Conservation (phyloP, 2,797 vertebrate species). For the Tachyglossus aculeatus region DNA sequence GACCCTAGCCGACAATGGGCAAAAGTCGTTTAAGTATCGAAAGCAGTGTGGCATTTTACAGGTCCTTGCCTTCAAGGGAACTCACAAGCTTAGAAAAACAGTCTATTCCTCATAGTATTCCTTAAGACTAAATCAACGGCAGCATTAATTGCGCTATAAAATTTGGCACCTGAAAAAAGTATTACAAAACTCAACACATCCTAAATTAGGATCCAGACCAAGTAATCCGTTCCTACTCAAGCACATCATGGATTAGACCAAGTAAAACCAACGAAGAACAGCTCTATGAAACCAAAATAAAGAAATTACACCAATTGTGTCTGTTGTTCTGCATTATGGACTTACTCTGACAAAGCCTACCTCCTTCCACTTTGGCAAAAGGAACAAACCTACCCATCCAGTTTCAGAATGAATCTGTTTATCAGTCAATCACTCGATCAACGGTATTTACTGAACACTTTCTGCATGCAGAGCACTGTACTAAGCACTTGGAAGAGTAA, state of each 20-base stretch:
- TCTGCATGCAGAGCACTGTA: too few species aligned
- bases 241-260: constrained; percentile 50
- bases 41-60: too few species aligned
- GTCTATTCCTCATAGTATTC: not conserved
- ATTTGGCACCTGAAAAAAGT: constrained; percentile 22
- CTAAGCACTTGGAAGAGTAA: too few species aligned
- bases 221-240: constrained; percentile 46
- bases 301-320: constrained; percentile 22
- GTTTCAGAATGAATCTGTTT: constrained; percentile 1
- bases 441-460: too few species aligned
- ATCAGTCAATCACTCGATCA: too few species aligned
- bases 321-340: constrained; percentile 40
- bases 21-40: too few species aligned
- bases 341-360: constrained; percentile 28
- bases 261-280: constrained; percentile 40
- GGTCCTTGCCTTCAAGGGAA: not conserved
- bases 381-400: not conserved
- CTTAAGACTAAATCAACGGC: not conserved
- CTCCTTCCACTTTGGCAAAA: constrained; percentile 18
- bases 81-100: constrained; percentile 1
- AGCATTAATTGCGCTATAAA: not conserved
- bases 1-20: too few species aligned
- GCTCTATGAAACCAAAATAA: constrained; percentile 54
- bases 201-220: constrained; percentile 57
- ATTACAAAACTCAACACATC: constrained; percentile 42